Evolutionary conservation across 2,113 vertebrate genomes (phyloP).

Genomic region (Protobothrops flavoviridis): DNA sequence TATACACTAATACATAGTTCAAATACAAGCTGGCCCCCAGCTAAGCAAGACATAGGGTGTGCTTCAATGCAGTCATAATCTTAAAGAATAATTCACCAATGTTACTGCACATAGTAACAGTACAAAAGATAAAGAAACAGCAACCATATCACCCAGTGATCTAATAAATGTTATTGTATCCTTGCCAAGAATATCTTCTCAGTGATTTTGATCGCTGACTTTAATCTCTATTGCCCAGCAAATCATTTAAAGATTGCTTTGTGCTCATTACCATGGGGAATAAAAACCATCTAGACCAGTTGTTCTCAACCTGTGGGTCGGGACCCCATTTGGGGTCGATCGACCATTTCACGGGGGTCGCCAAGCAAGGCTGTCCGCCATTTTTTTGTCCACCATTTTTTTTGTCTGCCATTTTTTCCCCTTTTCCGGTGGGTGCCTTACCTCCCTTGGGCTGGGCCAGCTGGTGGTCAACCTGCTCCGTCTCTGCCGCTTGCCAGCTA

Average conservation of each 20-base stretch:
- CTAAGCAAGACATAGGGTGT: not conserved
- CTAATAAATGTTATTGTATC: not conserved
- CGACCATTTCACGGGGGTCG: no score
- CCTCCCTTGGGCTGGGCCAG: no score
- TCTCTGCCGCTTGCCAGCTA: no score
- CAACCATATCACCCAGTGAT: not conserved
- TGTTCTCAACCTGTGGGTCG: no score
- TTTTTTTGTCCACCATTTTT: no score
- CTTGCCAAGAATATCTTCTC: not conserved
- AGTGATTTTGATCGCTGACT: not conserved
- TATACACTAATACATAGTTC: not conserved
- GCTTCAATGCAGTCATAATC: not conserved
- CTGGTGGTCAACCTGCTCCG: no score
- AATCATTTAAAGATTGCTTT: not conserved
- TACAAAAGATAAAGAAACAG: not conserved
- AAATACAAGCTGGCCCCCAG: not conserved
- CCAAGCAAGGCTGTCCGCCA: no score
- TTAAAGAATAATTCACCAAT: not conserved
- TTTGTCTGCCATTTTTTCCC: no score
- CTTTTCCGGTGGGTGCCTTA: no score
- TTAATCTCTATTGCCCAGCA: not conserved
- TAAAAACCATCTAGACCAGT: not conserved
- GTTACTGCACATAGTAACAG: not conserved
- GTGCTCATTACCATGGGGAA: not conserved
- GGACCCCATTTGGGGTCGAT: no score